Evolutionary conservation across 2,888 invertebrate species (phyloP), one percentile per base, ranked within the genome.

Genomic region (Ganaspis brasiliensis): DNA sequence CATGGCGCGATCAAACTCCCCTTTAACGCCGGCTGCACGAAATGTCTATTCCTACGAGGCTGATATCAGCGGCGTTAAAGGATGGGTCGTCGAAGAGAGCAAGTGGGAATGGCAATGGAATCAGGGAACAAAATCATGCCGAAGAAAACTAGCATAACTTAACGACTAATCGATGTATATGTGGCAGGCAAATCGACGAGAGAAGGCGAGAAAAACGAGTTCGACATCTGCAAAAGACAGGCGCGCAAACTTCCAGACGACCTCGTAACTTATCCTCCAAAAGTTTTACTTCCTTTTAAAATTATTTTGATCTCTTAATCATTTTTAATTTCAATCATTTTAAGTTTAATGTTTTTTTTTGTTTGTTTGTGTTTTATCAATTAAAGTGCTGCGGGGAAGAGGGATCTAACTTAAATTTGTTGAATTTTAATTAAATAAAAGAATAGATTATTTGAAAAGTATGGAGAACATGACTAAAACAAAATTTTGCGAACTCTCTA

Each of bases 11-110:
- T 87, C 87, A 86, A 85, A 87, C 86, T 79, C 83, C 81, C 82
- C 79, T 86, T 84, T 83, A 87, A 90, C 90, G 82, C 91, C 91
- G 90, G 91, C 88, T 91, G 91, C 84, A 83, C 89, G 85, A 84
- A 91, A 91, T 91, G 91, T 90, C 90, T 85, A 79, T 82, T 77
- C 83, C 74, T 73, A 45, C 45, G 24, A 45, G 67, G 87, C 75
- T 77, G 81, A 81, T 78, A 79, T 78, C 79, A 74, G 31, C 24
- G 45, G 67, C 45, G 67, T 67, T 67, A 67, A 67, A 67, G 67
- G 67, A 67, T 45, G 67, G 57, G 70, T 59, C 31, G n/a, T 45
- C 37, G 49, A 31, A 73, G 31, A 76, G 52, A 73, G 73, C 72
- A 73, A 73, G 76, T 76, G 55, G 67, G 61, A 75, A 76, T 70